Conservation (phyloP, 2,113 vertebrate species). For the Aptenodytes forsteri region DNA sequence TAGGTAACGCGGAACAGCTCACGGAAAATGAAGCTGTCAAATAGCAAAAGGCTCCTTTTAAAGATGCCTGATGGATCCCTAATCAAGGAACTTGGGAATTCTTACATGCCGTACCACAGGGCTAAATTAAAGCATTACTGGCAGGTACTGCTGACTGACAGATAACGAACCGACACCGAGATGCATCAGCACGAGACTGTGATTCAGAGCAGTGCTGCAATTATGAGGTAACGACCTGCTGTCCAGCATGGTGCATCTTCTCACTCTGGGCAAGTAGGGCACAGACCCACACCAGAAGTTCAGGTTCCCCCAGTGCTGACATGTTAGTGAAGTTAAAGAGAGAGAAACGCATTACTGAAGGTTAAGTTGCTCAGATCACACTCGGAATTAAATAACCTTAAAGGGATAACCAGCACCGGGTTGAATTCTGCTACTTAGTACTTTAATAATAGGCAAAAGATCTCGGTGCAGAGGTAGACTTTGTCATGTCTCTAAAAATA, state of each 20-base stretch:
- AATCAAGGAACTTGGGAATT: neutral
- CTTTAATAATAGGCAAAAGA: neutral
- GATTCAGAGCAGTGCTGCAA: neutral
- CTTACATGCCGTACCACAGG: neutral
- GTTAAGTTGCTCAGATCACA: neutral
- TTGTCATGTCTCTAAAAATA: neutral
- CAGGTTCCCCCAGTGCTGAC: neutral
- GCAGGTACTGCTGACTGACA: neutral
- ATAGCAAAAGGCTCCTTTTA: neutral
- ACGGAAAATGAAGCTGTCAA: neutral
- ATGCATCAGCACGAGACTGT: neutral
- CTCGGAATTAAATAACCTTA: neutral
- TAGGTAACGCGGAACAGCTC: neutral
- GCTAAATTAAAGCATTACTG: neutral
- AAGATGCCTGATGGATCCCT: neutral
- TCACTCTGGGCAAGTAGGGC: neutral
- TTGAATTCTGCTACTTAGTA: neutral
- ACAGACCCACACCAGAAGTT: neutral
- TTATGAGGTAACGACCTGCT: neutral
- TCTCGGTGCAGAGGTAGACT: neutral
- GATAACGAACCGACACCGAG: neutral
- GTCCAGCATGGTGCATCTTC: neutral
- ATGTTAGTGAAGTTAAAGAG: neutral
- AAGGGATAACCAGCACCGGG: fast-evolving
- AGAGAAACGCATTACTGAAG: neutral